Conservation (phyloP, 2,797 vertebrate genomes). For the Florisuga fusca region DNA sequence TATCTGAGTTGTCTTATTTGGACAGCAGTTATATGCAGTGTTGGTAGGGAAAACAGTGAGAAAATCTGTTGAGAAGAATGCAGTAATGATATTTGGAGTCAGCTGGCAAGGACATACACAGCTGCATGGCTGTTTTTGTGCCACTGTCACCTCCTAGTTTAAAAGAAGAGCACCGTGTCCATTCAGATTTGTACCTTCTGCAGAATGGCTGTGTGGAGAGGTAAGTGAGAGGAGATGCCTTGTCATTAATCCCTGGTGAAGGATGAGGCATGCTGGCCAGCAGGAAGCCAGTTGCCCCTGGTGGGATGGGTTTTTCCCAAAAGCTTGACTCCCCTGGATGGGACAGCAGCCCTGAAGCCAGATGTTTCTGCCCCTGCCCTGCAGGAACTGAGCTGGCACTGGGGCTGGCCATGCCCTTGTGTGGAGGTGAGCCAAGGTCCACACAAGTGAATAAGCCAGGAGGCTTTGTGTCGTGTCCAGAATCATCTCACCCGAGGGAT, state of each 20-base stretch:
- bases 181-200: neutral
- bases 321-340: rapidly evolving
- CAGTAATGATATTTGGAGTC: neutral
- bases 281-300: no score
- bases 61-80: neutral
- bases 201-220: neutral
- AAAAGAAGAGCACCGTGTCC: neutral
- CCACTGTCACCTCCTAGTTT: neutral
- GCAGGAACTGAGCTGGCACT: rapidly evolving
- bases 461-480: neutral
- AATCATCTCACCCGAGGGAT: neutral
- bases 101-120: neutral
- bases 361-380: neutral
- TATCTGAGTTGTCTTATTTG: neutral
- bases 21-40: neutral
- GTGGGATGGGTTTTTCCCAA: neutral
- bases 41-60: neutral
- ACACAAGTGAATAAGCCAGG: neutral
- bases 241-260: neutral
- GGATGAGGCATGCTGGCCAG: neutral
- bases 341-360: neutral
- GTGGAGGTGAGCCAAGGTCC: rapidly evolving
- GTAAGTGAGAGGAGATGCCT: neutral
- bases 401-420: rapidly evolving
- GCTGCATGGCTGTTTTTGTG: neutral